Percentiles rank a stretch among this genome's conserved stretches.
Conservation (phyloP, 2,113 vertebrate species). For the Catagonus wagneri region DNA sequence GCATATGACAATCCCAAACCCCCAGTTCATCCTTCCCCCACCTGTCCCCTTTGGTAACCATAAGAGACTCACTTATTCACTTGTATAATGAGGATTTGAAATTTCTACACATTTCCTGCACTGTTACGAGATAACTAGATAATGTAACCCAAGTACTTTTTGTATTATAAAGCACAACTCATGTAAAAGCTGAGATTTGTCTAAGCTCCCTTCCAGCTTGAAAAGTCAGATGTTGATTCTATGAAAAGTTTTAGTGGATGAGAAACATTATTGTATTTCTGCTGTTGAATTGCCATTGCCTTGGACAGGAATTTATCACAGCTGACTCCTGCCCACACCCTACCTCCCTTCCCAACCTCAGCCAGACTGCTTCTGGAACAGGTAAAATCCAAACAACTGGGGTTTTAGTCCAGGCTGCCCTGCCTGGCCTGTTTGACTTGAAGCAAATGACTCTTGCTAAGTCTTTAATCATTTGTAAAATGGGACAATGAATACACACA, state of each 20-base stretch:
- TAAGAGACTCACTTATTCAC: not conserved
- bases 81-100: not conserved
- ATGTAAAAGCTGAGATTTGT: not conserved
- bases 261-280: not conserved
- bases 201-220: not conserved
- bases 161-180: not conserved
- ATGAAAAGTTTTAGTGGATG: not conserved
- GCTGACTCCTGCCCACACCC: not conserved
- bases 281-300: too few relatives aligned
- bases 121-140: not conserved
- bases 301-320: not conserved
- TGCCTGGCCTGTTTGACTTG: not conserved
- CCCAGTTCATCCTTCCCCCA: too few relatives aligned
- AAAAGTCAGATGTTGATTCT: not conserved
- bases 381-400: not conserved
- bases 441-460: too few relatives aligned
- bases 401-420: not conserved
- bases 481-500: not conserved
- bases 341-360: not conserved
- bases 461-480: not conserved
- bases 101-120: not conserved
- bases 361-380: not conserved
- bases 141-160: not conserved
- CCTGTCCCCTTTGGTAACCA: too few relatives aligned
- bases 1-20: too few relatives aligned